These are phyloP conservation scores for Phoebastria nigripes DNA, from an alignment of 2,797 vertebrate genomes.

Conservation along the genomic window DNA sequence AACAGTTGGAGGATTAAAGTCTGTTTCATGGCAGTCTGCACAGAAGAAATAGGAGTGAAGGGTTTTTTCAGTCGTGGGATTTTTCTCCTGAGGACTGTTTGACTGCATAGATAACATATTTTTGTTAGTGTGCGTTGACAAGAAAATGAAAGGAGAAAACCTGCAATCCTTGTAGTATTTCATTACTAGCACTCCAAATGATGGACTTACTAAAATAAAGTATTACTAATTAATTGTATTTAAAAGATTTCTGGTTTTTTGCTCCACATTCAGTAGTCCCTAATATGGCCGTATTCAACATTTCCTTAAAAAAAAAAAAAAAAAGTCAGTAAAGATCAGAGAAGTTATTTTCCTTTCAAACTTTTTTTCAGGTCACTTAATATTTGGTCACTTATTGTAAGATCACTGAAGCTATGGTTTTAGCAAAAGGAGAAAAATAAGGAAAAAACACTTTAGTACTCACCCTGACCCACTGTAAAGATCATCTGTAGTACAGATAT, in stretches of 20 bases:
- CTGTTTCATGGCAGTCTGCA: neutral
- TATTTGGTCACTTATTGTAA: neutral
- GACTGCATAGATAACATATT: neutral
- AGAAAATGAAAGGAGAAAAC: neutral
- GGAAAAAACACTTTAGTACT: neutral
- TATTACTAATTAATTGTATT: neutral
- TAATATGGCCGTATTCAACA: neutral
- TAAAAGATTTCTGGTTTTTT: neutral
- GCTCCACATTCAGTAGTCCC: neutral
- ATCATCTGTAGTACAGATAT: neutral
- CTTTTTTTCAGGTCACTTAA: neutral
- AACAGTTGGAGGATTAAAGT: slow-evolving; percentile 11
- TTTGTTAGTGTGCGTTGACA: neutral
- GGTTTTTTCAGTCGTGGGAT: neutral
- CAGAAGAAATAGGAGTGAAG: neutral
- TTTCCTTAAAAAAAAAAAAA: neutral
- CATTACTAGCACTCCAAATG: neutral
- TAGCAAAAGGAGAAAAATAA: neutral
- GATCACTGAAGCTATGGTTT: neutral
- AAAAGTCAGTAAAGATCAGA: neutral
- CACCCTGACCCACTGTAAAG: neutral
- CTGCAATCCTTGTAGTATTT: neutral
- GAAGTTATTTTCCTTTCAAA: neutral
- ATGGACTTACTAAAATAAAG: neutral
- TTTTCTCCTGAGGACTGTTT: neutral